Percentiles rank a stretch among this genome's conserved stretches.
Conservation (phyloP, 30 jellyfish, hydroid and myxozoan genomes). For the Aurelia aurita complex sp. Pacific region DNA sequence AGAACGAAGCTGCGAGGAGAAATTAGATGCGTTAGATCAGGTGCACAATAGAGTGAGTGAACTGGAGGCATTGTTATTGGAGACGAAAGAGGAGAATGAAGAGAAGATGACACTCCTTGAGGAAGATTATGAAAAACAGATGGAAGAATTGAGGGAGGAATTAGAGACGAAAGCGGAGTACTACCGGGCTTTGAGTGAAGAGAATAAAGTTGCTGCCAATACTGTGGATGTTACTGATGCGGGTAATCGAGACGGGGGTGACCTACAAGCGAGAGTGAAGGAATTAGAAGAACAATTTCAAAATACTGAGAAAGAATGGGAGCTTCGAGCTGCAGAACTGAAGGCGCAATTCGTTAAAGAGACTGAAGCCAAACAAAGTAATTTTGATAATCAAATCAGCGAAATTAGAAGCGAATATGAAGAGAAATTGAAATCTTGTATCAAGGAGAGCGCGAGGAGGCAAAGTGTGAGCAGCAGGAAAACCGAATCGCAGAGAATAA, state of each 20-base stretch:
- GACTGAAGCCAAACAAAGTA: constrained; percentile 57
- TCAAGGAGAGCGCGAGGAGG: constrained; percentile 91
- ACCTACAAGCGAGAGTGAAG: constrained; percentile 31
- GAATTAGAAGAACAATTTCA: constrained; percentile 38
- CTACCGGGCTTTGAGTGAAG: constrained; percentile 38
- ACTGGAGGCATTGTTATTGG: constrained; percentile 50
- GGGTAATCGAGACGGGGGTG: neutral
- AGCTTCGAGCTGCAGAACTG: constrained; percentile 50
- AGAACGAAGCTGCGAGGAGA: constrained; percentile 55
- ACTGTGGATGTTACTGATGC: constrained; percentile 18
- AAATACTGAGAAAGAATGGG: constrained; percentile 55
- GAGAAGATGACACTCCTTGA: constrained; percentile 43
- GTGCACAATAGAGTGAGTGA: constrained; percentile 60
- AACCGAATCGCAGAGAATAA: constrained; percentile 82
- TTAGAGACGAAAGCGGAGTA: constrained; percentile 56
- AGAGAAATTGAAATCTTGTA: constrained; percentile 86
- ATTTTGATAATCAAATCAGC: constrained; percentile 78
- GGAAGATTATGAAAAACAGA: constrained; percentile 74
- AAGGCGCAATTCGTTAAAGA: constrained; percentile 35
- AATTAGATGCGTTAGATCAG: constrained; percentile 52
- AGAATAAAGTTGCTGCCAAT: constrained; percentile 12
- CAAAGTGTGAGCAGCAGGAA: constrained; percentile 88
- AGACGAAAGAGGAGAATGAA: constrained; percentile 65
- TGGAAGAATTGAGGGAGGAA: constrained; percentile 58
- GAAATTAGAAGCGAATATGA: constrained; percentile 92